Percentiles rank a stretch among this genome's conserved stretches.
These are phyloP conservation scores for Gnathonemus longibarbis DNA, from an alignment of 2,113 vertebrate genomes.

Conservation along the genomic window DNA sequence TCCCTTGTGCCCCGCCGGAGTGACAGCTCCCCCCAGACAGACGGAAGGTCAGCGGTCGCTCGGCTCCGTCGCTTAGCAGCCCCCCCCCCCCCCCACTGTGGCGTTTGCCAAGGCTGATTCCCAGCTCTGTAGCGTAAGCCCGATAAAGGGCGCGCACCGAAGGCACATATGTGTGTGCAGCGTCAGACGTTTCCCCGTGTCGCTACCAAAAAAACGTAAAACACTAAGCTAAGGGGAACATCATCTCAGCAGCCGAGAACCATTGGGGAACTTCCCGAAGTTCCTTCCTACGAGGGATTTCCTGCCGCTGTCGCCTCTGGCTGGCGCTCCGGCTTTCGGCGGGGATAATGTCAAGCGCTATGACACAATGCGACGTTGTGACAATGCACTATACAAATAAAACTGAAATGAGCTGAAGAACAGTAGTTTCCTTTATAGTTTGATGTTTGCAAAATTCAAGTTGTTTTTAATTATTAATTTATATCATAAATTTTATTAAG, in stretches of 20 bases:
- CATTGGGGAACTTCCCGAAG: not conserved
- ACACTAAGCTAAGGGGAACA: too few species aligned
- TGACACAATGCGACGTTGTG: not conserved
- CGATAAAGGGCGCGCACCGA: too few species aligned
- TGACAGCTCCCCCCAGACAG: not conserved
- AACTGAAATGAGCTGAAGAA: not conserved
- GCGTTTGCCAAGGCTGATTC: not conserved
- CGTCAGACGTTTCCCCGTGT: not conserved
- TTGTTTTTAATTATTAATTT: not conserved
- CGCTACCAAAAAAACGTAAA: not conserved
- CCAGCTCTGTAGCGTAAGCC: not conserved
- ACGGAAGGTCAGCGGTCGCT: constrained; percentile 12
- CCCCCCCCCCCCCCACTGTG: not conserved
- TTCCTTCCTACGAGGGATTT: not conserved
- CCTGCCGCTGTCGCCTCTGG: not conserved
- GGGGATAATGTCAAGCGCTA: not conserved
- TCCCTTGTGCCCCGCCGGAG: constrained; percentile 33
- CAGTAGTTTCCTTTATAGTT: not conserved
- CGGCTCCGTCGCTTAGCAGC: constrained; percentile 3
- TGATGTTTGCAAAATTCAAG: not conserved
- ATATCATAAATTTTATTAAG: not conserved
- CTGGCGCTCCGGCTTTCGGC: not conserved
- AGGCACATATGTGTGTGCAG: not conserved
- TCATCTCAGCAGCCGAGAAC: not conserved
- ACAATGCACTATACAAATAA: not conserved